phyloP scores from a whole-genome alignment of 2,888 invertebrate species.

The Zelleria hepariella region DNA sequence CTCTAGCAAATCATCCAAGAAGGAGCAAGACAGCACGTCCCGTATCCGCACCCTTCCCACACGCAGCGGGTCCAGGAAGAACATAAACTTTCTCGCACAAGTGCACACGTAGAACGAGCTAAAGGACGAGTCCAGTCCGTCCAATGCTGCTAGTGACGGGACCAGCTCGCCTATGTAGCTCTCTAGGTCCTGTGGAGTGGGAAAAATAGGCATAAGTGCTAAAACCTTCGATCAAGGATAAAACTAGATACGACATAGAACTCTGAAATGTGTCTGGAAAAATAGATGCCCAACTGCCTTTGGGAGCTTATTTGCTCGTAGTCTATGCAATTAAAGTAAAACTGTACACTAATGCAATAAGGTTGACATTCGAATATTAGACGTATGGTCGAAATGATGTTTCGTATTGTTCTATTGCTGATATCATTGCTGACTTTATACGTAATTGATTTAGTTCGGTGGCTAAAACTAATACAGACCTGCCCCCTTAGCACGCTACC shows the following conservation, averaged over 20 bases:
- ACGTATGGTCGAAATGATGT: no score
- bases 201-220: not conserved
- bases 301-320: no score
- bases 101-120: conserved; percentile 97
- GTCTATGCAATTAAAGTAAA: no score
- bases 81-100: conserved; percentile 95
- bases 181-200: conserved; percentile 83
- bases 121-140: conserved; percentile 92
- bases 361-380: no score
- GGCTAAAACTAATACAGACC: no score
- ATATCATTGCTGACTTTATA: not conserved
- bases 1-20: conserved; percentile 93
- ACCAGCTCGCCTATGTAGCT: conserved; percentile 95
- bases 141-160: conserved; percentile 90
- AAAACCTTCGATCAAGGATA: no score
- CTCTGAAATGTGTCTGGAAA: no score
- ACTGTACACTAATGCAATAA: no score
- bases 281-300: no score
- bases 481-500: no score
- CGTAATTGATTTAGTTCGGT: no score
- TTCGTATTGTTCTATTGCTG: not conserved
- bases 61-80: conserved; percentile 92
- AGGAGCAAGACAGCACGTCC: conserved; percentile 92
- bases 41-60: conserved; percentile 91
- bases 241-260: no score